Base-by-base conservation (phyloP, 2,888 invertebrate genomes). In the Prosopocoilus inquinatus region DNA sequence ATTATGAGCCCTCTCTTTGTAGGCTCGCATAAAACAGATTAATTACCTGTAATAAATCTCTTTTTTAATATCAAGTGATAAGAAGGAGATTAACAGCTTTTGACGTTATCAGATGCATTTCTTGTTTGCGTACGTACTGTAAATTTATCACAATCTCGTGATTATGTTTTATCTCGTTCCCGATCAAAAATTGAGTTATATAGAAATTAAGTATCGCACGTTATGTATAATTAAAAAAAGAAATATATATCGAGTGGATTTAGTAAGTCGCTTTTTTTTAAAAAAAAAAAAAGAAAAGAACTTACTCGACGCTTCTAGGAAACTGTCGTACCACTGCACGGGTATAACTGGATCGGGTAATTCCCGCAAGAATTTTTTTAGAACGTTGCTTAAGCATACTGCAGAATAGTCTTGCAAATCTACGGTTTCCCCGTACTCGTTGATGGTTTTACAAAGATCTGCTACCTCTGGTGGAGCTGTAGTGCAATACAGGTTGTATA, bases 321-420 rank as follows among this genome's bases (percentile, higher is more conserved):
- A 89, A 63, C 80, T 80, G 64, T 87, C 86, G 72, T 90, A 90
- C 80, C 84, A 85, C 69, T 84, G 83, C 34, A 88, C 86, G 16
- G 89, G 90, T 63, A 90, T 87, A 50, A 90, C 80, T 3, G 90
- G 88, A 73, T 90, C 88, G 1, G 88, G 88, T 60, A 90, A 75
- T 70, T 90, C 89, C 45, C 87, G 75, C 39, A 90, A 76, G 72
- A 85, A 90, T 70, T 87, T 87, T 70, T 90, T 89, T 55, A 90
- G 75, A 47, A 84, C 80, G 61, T 82, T 82, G 15, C 84, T 82
- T 61, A 87, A 79, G 64, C 81, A 80, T 58, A 81, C 78, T 9
- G 82, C 78, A 39, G 79, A 79, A 67, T 80, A 82, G 9, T 75
- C 72, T 58, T 68, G 74, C 53, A 84, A 70, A 66, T 82, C 80